A percentile compares a stretch with the other conserved stretches of the same genome.
phyloP scores from a whole-genome alignment of 2,113 vertebrate species.

The Verasper variegatus region DNA sequence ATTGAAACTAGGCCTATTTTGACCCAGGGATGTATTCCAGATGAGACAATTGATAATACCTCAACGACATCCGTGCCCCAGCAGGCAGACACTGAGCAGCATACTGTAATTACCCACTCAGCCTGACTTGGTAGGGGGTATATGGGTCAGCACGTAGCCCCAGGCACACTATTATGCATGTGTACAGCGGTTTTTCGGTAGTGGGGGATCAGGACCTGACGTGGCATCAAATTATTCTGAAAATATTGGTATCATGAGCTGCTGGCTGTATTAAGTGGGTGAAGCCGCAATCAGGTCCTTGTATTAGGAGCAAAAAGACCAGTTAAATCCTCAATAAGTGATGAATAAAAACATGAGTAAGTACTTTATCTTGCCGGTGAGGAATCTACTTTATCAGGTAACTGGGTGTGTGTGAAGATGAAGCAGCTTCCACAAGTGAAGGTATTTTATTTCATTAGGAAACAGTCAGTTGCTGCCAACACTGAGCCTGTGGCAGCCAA shows the following conservation, averaged over 20 bases:
- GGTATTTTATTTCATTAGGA: constrained; percentile 26
- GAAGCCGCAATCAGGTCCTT: constrained; percentile 8
- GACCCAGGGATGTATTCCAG: constrained; percentile 48
- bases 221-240: constrained; percentile 31
- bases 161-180: constrained; percentile 48
- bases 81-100: constrained; percentile 54
- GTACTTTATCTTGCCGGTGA: constrained; percentile 17
- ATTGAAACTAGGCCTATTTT: constrained; percentile 44
- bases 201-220: constrained; percentile 43
- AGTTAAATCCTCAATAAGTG: constrained; percentile 35
- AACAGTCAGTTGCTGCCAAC: background rate
- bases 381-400: constrained; percentile 4
- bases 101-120: constrained; percentile 75
- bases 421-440: constrained; percentile 8
- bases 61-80: constrained; percentile 56
- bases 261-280: constrained; percentile 26
- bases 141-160: constrained; percentile 61
- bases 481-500: background rate
- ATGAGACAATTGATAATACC: constrained; percentile 66
- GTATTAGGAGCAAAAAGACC: constrained; percentile 28
- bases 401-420: constrained; percentile 21
- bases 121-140: constrained; percentile 69
- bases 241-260: constrained; percentile 38
- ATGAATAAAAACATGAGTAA: constrained; percentile 59
- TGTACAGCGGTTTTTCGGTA: constrained; percentile 47